Evolutionary conservation across 2,888 invertebrate genomes (phyloP).

Genomic region (Oithona nana): DNA sequence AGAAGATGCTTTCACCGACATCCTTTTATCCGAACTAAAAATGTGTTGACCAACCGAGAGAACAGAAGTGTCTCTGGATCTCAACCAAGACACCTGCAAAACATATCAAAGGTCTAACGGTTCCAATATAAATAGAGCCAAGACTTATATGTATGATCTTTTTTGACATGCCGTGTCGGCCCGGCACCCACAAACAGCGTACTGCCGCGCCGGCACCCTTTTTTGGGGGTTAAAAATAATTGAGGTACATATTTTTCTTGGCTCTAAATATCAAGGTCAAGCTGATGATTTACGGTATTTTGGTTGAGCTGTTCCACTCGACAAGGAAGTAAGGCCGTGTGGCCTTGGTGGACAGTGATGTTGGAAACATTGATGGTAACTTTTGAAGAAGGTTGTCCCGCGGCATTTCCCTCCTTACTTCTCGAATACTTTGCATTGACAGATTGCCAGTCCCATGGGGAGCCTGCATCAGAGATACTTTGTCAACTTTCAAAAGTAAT

Average conservation of each 20-base stretch:
- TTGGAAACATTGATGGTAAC: background rate
- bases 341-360: conserved; percentile 1
- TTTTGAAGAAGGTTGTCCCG: background rate
- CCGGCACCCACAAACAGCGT: background rate
- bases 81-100: conserved; percentile 7
- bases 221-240: no score
- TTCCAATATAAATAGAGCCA: background rate
- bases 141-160: background rate
- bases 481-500: background rate
- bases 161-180: no score
- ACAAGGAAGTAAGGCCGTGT: conserved; percentile 2
- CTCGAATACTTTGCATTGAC: background rate
- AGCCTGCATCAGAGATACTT: background rate
- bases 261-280: no score
- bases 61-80: conserved; percentile 1
- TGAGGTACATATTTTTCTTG: no score
- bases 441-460: conserved; percentile 14
- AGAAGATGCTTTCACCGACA: no score
- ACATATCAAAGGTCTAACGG: background rate
- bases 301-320: background rate
- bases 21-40: conserved; percentile 3
- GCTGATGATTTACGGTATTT: background rate
- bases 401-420: background rate
- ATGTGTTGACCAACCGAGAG: conserved; percentile 5
- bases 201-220: no score